Evolutionary conservation across 1,140 invertebrate genomes (phyloP).

Genomic region (Bathynomus jamesi): DNA sequence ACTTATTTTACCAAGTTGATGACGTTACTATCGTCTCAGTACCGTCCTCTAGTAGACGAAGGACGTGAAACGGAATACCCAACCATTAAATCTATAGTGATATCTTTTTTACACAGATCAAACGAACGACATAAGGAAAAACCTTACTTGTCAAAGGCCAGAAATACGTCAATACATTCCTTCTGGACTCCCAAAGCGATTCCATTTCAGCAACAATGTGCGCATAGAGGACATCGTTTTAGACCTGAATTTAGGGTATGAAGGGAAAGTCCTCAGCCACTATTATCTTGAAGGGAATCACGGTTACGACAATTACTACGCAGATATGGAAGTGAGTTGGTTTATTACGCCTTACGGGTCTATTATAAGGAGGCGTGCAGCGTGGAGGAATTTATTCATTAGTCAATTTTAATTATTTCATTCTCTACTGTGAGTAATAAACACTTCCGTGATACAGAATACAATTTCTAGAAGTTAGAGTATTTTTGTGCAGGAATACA

Average conservation of each 20-base stretch:
- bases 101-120: constrained; percentile 9
- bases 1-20: no score
- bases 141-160: constrained; percentile 1
- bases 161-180: constrained; percentile 1
- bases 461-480: no score
- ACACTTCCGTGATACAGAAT: no score
- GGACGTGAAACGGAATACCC: neutral
- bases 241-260: constrained; percentile 12
- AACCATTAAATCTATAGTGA: neutral
- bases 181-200: constrained; percentile 8
- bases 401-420: neutral
- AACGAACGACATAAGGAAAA: constrained; percentile 1
- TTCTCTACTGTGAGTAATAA: no score
- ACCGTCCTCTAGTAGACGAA: no score
- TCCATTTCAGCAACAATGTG: constrained; percentile 23
- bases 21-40: no score
- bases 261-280: neutral
- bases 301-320: constrained; percentile 5
- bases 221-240: constrained; percentile 22
- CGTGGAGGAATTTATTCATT: neutral
- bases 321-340: constrained; percentile 1
- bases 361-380: neutral
- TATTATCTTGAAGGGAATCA: constrained; percentile 11
- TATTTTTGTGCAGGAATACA: no score
- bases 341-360: no score